These are phyloP conservation scores for Melikaiella ostensackeni DNA, from an alignment of 2,888 invertebrate genomes.

Conservation along the genomic window DNA sequence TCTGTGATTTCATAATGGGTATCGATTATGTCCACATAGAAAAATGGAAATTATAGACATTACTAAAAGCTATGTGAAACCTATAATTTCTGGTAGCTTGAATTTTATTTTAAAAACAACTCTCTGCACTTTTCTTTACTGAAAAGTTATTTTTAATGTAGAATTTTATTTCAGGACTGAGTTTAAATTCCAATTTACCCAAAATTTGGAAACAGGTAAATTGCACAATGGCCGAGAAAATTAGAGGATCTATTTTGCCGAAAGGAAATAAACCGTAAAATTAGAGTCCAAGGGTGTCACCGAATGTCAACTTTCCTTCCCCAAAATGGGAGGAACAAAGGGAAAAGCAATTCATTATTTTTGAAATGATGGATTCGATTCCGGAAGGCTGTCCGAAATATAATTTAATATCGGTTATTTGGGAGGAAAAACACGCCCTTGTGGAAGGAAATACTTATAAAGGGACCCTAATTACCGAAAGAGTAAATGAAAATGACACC, in stretches of 20 bases:
- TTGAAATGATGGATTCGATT: background rate
- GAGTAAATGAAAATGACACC: constrained; percentile 24
- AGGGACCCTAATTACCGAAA: background rate
- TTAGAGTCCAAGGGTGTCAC: constrained; percentile 25
- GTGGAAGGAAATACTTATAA: background rate
- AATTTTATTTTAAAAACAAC: constrained; percentile 16
- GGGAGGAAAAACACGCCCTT: background rate
- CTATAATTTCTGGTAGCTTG: constrained; percentile 36
- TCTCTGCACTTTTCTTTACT: background rate
- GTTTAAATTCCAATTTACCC: background rate
- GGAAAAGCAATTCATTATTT: constrained; percentile 1
- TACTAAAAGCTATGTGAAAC: constrained; percentile 12
- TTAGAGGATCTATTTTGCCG: constrained; percentile 28
- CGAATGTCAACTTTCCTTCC: constrained; percentile 27
- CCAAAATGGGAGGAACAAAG: background rate
- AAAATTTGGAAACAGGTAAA: background rate
- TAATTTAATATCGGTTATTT: constrained; percentile 17
- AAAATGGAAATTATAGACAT: constrained; percentile 37
- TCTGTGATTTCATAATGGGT: constrained; percentile 29
- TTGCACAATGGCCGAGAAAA: background rate
- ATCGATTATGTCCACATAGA: constrained; percentile 7
- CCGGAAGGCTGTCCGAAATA: background rate
- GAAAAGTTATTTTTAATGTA: background rate
- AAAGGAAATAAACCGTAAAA: constrained; percentile 35
- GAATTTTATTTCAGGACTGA: background rate